Evolutionary conservation across 1,140 invertebrate genomes (phyloP).

Genomic region (Pectinophora gossypiella): DNA sequence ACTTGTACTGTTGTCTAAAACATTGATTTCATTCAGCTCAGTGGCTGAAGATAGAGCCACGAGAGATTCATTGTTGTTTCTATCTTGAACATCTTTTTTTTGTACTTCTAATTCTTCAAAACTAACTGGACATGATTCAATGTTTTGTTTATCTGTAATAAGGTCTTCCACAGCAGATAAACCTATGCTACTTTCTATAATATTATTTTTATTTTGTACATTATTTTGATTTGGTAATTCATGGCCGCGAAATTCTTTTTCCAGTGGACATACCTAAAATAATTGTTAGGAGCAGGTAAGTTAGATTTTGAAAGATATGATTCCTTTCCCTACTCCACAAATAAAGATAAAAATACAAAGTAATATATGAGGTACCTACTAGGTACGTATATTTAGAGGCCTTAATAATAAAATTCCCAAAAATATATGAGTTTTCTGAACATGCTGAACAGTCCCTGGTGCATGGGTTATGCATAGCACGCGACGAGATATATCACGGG

Average conservation of each 20-base stretch:
- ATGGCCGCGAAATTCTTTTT: not conserved
- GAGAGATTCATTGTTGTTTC: conserved; percentile 12
- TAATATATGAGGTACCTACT: too few relatives aligned
- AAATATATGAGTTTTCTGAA: too few relatives aligned
- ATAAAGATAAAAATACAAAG: too few relatives aligned
- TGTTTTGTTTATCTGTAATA: conserved; percentile 8
- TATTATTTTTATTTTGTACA: conserved; percentile 6
- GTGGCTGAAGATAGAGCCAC: conserved; percentile 22
- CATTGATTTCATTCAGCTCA: conserved; percentile 12
- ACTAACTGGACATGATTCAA: conserved; percentile 5
- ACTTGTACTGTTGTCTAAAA: conserved; percentile 9
- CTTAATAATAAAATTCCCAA: too few relatives aligned
- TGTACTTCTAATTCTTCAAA: not conserved
- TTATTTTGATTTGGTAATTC: not conserved
- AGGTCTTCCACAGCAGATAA: conserved; percentile 37
- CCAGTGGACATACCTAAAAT: not conserved
- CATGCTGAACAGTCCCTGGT: too few relatives aligned
- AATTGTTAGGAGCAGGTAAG: too few relatives aligned
- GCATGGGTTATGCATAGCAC: too few relatives aligned
- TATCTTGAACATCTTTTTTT: not conserved
- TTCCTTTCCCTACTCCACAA: too few relatives aligned
- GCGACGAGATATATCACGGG: too few relatives aligned
- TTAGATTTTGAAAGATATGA: too few relatives aligned
- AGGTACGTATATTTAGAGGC: too few relatives aligned
- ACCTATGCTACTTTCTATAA: conserved; percentile 20